Evolutionary conservation across 2,797 vertebrate genomes (phyloP).

Genomic region (Thripadectes ignobilis): DNA sequence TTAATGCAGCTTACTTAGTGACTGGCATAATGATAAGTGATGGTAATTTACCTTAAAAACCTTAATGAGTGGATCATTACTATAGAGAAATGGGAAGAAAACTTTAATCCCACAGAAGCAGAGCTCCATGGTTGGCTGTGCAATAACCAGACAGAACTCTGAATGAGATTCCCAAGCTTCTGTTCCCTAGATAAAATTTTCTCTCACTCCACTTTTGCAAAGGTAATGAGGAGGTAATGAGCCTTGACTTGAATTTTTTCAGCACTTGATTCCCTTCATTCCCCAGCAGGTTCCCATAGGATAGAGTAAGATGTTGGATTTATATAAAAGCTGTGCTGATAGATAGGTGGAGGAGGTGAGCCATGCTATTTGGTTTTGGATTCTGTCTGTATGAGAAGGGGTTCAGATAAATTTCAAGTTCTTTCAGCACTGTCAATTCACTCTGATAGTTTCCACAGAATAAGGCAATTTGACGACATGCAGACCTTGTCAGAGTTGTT

Average conservation of each 20-base stretch:
- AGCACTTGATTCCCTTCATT: constrained; percentile 77
- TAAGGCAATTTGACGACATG: constrained; percentile 71
- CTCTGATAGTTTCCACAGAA: constrained; percentile 64
- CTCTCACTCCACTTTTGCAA: constrained; percentile 87
- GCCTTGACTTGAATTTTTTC: constrained; percentile 89
- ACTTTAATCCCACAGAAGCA: constrained; percentile 82
- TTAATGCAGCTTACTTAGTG: constrained; percentile 81
- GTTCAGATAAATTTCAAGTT: constrained; percentile 70
- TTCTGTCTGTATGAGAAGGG: constrained; percentile 66
- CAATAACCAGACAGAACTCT: constrained; percentile 83
- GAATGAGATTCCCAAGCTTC: constrained; percentile 84
- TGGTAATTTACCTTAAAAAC: constrained; percentile 86
- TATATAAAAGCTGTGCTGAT: constrained; percentile 78
- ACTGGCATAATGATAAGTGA: constrained; percentile 78
- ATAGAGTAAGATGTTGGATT: constrained; percentile 78
- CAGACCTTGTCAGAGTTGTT: constrained; percentile 67
- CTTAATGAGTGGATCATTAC: constrained; percentile 87
- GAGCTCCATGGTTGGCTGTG: constrained; percentile 86
- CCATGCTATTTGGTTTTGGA: constrained; percentile 68
- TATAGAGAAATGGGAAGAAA: constrained; percentile 83
- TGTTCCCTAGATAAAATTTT: constrained; percentile 80
- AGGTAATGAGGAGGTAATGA: constrained; percentile 96
- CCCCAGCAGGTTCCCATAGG: constrained; percentile 81
- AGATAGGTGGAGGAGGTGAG: constrained; percentile 77
- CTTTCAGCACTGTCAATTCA: constrained; percentile 66